These are phyloP conservation scores for Hyphantria cunea DNA, from an alignment of 1,140 invertebrate species.

Conservation along the genomic window DNA sequence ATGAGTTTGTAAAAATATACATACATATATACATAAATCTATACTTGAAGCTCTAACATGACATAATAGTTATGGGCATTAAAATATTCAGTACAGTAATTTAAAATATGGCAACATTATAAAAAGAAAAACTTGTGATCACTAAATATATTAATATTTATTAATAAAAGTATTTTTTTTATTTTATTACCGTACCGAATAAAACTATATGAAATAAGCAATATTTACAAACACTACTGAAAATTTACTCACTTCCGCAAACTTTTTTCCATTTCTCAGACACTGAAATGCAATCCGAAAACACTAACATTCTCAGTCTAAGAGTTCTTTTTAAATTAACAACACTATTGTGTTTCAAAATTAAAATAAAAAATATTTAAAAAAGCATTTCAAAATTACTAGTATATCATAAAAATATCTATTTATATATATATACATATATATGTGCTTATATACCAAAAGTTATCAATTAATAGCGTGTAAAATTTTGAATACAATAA, in stretches of 20 bases:
- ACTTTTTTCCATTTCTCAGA: constrained; percentile 80
- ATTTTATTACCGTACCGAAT: neutral
- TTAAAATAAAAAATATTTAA: constrained; percentile 28
- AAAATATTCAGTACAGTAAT: too few relatives aligned
- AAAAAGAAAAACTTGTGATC: too few relatives aligned
- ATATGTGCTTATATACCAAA: constrained; percentile 22
- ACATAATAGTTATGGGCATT: too few relatives aligned
- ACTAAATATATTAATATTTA: too few relatives aligned
- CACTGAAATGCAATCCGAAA: constrained; percentile 78
- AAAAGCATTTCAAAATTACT: constrained; percentile 15
- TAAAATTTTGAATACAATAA: neutral
- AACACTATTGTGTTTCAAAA: constrained; percentile 23
- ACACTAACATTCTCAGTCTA: constrained; percentile 74
- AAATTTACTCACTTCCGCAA: constrained; percentile 76
- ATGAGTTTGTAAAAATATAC: too few relatives aligned
- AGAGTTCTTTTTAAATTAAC: constrained; percentile 37
- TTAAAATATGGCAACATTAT: too few relatives aligned
- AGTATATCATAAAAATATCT: neutral
- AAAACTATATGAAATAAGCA: neutral
- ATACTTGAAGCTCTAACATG: too few relatives aligned
- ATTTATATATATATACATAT: constrained; percentile 18
- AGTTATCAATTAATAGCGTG: too few relatives aligned
- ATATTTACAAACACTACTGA: constrained; percentile 50
- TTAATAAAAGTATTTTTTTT: too few relatives aligned
- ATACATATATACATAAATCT: too few relatives aligned